Conservation (phyloP, 2,797 vertebrate genomes). For the Chloroceryle inda region DNA sequence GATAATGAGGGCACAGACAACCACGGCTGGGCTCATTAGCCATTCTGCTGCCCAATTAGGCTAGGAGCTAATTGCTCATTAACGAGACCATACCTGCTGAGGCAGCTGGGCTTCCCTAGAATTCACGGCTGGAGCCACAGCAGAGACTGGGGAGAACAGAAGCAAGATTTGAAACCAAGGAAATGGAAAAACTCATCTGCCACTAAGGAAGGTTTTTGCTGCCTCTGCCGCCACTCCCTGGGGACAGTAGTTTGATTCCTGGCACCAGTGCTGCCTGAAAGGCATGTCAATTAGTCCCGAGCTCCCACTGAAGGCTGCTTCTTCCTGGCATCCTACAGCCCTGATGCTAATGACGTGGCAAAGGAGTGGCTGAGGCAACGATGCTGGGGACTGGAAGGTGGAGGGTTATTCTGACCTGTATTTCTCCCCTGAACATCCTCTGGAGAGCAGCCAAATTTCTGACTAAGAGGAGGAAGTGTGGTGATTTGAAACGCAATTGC, state of each 20-base stretch:
- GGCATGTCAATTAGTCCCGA: constrained; percentile 14
- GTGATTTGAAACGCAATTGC: background rate
- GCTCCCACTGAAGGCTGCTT: background rate
- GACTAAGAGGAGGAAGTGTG: background rate
- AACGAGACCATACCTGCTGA: constrained; percentile 65
- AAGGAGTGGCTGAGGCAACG: background rate
- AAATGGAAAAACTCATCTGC: constrained; percentile 39
- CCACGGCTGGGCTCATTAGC: constrained; percentile 68
- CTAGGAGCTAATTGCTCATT: constrained; percentile 78
- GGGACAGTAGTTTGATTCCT: constrained; percentile 37
- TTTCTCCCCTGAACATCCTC: background rate
- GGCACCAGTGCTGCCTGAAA: constrained; percentile 7
- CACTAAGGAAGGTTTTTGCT: background rate
- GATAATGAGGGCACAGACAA: constrained; percentile 69
- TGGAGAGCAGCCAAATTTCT: background rate
- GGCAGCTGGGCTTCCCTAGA: constrained; percentile 68
- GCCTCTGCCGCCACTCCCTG: background rate
- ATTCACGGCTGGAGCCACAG: constrained; percentile 34
- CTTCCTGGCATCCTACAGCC: constrained; percentile 3
- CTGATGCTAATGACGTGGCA: background rate
- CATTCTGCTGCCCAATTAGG: constrained; percentile 77
- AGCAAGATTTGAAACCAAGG: background rate
- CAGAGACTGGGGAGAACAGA: constrained; percentile 14
- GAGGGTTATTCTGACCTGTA: background rate
- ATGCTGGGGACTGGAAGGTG: background rate